Evolutionary conservation across 2,113 vertebrate species (phyloP).

Genomic region (Phaethon lepturus): DNA sequence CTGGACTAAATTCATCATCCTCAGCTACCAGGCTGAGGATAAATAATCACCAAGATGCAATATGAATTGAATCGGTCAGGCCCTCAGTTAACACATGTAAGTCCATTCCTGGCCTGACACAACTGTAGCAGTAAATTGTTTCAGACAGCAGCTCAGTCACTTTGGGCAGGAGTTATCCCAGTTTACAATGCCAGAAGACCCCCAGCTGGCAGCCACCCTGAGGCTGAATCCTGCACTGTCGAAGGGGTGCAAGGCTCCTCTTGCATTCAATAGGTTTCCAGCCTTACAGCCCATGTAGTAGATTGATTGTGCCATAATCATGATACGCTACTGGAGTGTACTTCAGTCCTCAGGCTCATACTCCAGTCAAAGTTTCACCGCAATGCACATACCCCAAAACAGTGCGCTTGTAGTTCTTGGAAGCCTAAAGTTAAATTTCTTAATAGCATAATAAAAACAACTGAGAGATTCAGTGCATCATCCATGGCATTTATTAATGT

Average conservation of each 20-base stretch:
- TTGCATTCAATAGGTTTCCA: neutral
- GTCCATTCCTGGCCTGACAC: neutral
- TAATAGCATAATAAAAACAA: slow-evolving; percentile 46
- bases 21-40: neutral
- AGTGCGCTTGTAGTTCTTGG: neutral
- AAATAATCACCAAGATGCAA: neutral
- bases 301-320: accelerated
- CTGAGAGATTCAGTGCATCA: neutral
- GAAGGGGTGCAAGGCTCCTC: neutral
- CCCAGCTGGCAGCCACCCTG: neutral
- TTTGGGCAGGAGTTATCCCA: neutral
- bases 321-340: accelerated
- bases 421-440: slow-evolving; percentile 17
- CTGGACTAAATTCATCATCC: neutral
- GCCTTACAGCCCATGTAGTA: neutral
- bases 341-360: neutral
- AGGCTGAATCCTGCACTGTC: neutral
- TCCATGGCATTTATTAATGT: slow-evolving; percentile 26
- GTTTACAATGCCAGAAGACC: neutral
- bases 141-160: neutral
- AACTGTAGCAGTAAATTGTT: accelerated
- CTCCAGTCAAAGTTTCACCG: neutral
- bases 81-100: accelerated
- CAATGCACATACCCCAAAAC: neutral
- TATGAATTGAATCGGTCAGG: neutral